phyloP scores from a whole-genome alignment of 2,797 vertebrate species.

The Hemitrygon akajei region DNA sequence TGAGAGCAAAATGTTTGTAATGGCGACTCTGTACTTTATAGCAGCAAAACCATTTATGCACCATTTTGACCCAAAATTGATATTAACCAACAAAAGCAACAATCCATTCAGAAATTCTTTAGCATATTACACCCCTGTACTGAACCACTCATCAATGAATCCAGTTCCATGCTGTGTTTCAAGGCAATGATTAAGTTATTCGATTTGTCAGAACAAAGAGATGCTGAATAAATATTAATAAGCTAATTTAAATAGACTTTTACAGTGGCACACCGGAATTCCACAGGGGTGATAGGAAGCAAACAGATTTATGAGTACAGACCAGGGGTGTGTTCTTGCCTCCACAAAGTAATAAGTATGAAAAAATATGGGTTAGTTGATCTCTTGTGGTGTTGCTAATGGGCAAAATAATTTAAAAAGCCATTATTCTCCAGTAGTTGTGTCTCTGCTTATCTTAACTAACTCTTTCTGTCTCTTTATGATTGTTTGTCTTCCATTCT shows the following conservation, averaged over 20 bases:
- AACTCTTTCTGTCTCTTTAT: neutral
- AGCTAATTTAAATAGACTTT: constrained; percentile 31
- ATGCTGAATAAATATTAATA: constrained; percentile 23
- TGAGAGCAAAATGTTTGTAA: too few relatives aligned
- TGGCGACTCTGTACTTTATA: neutral
- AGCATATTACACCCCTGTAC: neutral
- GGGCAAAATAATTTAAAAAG: neutral
- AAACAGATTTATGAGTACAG: neutral
- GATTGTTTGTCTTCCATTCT: constrained; percentile 4
- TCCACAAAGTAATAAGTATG: neutral
- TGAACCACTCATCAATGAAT: neutral
- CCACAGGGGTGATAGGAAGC: neutral
- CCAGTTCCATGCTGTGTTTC: constrained; percentile 19
- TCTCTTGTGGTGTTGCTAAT: neutral
- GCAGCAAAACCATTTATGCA: neutral
- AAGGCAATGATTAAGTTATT: constrained; percentile 33
- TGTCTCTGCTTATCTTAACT: neutral
- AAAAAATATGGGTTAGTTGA: neutral
- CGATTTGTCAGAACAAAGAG: constrained; percentile 16
- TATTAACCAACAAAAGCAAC: neutral
- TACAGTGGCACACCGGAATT: constrained; percentile 27
- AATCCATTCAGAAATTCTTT: neutral
- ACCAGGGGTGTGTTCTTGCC: neutral
- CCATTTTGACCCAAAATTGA: neutral
- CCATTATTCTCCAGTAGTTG: neutral